Evolutionary conservation across 2,113 vertebrate genomes (phyloP), one percentile per base, ranked within the genome.

Genomic region (Oryzias woworae): DNA sequence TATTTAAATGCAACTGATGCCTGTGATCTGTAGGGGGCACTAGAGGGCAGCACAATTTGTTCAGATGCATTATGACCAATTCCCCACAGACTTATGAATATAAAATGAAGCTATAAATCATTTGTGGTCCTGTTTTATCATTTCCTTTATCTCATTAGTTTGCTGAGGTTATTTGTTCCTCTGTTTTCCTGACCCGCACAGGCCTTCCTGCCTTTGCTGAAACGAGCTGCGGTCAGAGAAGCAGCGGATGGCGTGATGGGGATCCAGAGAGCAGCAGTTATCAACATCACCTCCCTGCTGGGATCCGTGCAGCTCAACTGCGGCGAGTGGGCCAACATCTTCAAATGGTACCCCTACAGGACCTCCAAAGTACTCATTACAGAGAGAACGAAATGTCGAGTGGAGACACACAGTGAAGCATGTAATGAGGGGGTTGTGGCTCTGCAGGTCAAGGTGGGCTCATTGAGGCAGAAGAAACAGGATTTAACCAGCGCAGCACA

Each of bases 321-420:
- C 77, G 90, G 85, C 0, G 87, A 88, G 15, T 7, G 13, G 23
- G 69, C 88, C 62, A 69, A 71, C 0, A 83, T 46, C 62, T 86
- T 87, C 61, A 88, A 86, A 72, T 89, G 90, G 82, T 92, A 91
- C 49, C 90, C 92, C 15, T 93, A 92, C 77, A 91, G 90, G 78
- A 87, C 87, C 23, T 92, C 92, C 48, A 93, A 93, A 91, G 91
- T 93, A 81, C 2, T 52, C 36, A 36, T 36, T 13, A 36, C 36
- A 2, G 36, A 36, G 36, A 36, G 36, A 36, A 2, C 8, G 36
- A 36, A 36, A 36, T 36, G 36, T 36, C 8, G 36, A 36, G 36
- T 36, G 36, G 36, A 36, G 36, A 8, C 8, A 36, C 10, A 10
- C 31, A 10, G 8, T 36, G 7, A 36, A 1, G 36, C 36, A 12